Percentiles rank a stretch among this genome's conserved stretches.
Conservation (phyloP, 2,113 vertebrate genomes). For the Aptenodytes patagonicus region DNA sequence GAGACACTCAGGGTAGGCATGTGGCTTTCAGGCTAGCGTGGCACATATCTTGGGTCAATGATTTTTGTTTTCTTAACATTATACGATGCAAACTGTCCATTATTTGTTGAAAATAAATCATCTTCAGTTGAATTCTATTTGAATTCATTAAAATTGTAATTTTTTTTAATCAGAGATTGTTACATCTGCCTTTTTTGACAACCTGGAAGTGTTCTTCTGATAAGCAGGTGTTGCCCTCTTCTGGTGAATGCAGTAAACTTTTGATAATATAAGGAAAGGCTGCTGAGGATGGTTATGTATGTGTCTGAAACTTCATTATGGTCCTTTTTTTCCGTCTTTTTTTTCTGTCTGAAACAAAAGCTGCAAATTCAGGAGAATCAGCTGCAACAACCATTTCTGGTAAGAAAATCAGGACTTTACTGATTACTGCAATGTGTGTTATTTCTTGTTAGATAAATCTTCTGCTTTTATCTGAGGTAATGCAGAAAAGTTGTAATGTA, state of each 20-base stretch:
- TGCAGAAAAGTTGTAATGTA: not conserved
- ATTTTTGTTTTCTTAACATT: not conserved
- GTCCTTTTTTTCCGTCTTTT: fast-evolving
- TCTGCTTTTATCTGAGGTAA: not conserved
- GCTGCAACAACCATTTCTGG: conserved; percentile 3
- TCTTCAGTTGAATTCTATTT: not conserved
- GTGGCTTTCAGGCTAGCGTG: not conserved
- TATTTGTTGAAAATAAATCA: not conserved
- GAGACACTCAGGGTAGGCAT: not conserved
- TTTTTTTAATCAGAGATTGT: not conserved
- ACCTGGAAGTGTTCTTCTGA: not conserved
- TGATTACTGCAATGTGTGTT: not conserved
- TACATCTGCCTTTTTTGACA: not conserved
- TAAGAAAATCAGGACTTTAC: conserved; percentile 25
- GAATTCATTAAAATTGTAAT: not conserved
- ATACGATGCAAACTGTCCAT: not conserved
- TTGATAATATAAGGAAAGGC: not conserved
- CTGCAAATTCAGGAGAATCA: not conserved
- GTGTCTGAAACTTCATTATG: not conserved
- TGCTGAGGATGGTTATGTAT: not conserved
- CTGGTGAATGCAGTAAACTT: not conserved
- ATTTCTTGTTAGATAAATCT: not conserved
- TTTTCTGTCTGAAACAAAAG: not conserved
- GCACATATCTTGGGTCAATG: not conserved
- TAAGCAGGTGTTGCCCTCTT: conserved; percentile 33